These are phyloP conservation scores for Tragelaphus buxtoni DNA, from an alignment of 2,113 vertebrate genomes.

Conservation along the genomic window DNA sequence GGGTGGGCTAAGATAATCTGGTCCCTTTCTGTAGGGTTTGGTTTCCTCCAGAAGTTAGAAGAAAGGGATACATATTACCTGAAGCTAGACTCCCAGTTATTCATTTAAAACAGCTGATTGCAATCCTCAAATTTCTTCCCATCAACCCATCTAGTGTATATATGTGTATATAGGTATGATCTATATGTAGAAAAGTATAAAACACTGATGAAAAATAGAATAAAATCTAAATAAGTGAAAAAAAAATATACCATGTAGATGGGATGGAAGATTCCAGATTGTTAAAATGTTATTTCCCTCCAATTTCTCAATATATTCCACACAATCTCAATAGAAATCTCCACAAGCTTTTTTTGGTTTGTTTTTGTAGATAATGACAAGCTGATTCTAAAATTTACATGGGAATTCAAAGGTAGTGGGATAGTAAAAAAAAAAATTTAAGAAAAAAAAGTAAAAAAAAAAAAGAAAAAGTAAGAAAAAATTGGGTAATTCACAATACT, in stretches of 20 bases:
- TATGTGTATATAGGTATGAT: neutral
- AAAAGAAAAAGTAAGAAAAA: neutral
- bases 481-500: neutral
- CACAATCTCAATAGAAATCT: neutral
- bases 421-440: no score
- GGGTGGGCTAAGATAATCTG: neutral
- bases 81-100: neutral
- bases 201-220: neutral
- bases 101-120: neutral
- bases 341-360: neutral
- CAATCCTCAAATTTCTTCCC: neutral
- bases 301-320: neutral
- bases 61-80: neutral
- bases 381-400: neutral
- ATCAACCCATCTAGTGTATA: neutral
- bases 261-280: neutral
- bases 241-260: neutral
- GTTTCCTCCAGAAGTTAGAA: neutral
- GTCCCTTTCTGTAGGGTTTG: neutral
- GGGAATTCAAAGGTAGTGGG: neutral
- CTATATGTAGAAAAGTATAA: neutral
- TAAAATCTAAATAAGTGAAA: neutral
- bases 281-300: neutral
- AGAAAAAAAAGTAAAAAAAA: neutral
- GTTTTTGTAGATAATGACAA: neutral